These are phyloP conservation scores for Diprion similis DNA, from an alignment of 1,140 invertebrate genomes.

Conservation along the genomic window DNA sequence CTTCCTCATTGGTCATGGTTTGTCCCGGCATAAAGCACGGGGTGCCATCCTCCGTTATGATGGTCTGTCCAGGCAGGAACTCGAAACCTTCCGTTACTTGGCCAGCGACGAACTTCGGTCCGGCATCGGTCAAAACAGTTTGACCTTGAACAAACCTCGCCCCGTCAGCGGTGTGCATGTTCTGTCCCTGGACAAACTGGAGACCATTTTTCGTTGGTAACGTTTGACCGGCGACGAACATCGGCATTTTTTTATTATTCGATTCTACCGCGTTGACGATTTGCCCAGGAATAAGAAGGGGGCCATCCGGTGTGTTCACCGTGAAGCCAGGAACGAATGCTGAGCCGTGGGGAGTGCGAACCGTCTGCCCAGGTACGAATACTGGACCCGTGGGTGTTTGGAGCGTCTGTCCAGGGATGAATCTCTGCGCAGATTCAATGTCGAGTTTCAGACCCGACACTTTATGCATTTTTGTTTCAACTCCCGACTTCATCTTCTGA, in stretches of 20 bases:
- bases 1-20: slow-evolving; percentile 61
- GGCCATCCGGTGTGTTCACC: slow-evolving; percentile 70
- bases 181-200: slow-evolving; percentile 62
- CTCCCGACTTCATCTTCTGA: slow-evolving; percentile 68
- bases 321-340: slow-evolving; percentile 78
- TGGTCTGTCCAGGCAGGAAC: slow-evolving; percentile 74
- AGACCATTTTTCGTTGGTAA: slow-evolving; percentile 47
- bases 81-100: slow-evolving; percentile 63
- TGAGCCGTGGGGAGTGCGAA: slow-evolving; percentile 71
- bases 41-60: slow-evolving; percentile 66
- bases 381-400: slow-evolving; percentile 70
- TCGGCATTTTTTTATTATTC: slow-evolving; percentile 46
- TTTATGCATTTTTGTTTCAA: slow-evolving; percentile 64
- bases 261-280: slow-evolving; percentile 59
- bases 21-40: slow-evolving; percentile 68
- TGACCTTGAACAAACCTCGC: slow-evolving; percentile 71
- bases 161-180: slow-evolving; percentile 56
- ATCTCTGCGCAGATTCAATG: slow-evolving; percentile 69
- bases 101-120: slow-evolving; percentile 73
- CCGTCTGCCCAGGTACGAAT: slow-evolving; percentile 77
- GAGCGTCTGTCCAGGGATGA: slow-evolving; percentile 74
- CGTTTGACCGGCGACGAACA: slow-evolving; percentile 64
- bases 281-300: slow-evolving; percentile 74
- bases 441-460: slow-evolving; percentile 71
- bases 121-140: slow-evolving; percentile 69